Percentiles rank a stretch among this genome's conserved stretches.
Conservation (phyloP, 2,113 vertebrate species). For the Danionella cerebrum region DNA sequence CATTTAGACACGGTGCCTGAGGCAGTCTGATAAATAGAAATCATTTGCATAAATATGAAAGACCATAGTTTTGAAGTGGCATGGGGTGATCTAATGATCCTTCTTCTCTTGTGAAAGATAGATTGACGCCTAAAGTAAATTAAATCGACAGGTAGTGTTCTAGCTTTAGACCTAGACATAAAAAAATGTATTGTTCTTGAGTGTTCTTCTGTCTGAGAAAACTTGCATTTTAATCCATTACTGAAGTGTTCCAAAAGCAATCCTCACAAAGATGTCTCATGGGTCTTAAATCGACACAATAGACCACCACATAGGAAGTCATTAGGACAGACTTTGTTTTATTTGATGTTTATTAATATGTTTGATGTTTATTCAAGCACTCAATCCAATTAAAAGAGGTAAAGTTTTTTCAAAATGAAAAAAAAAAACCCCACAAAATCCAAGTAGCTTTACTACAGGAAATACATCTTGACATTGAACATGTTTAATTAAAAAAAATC, state of each 20-base stretch:
- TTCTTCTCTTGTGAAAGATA: constrained; percentile 19
- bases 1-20: constrained; percentile 45
- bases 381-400: no score
- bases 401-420: no score
- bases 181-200: constrained; percentile 3
- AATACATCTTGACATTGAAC: no score
- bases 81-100: constrained; percentile 34
- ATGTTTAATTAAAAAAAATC: no score
- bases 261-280: no score
- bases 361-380: no score
- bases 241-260: neutral
- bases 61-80: constrained; percentile 37
- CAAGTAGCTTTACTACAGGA: no score
- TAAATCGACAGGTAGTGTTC: constrained; percentile 27
- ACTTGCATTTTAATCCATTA: neutral
- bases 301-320: no score
- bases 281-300: no score
- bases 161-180: neutral
- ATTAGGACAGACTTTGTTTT: no score
- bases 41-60: constrained; percentile 48
- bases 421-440: no score
- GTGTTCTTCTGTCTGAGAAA: constrained; percentile 8
- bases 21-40: constrained; percentile 40
- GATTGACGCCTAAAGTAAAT: constrained; percentile 28
- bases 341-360: no score